Percentiles rank a stretch among this genome's conserved stretches.
These are phyloP conservation scores for Callosobruchus maculatus DNA, from an alignment of 2,888 invertebrate genomes.

Conservation along the genomic window DNA sequence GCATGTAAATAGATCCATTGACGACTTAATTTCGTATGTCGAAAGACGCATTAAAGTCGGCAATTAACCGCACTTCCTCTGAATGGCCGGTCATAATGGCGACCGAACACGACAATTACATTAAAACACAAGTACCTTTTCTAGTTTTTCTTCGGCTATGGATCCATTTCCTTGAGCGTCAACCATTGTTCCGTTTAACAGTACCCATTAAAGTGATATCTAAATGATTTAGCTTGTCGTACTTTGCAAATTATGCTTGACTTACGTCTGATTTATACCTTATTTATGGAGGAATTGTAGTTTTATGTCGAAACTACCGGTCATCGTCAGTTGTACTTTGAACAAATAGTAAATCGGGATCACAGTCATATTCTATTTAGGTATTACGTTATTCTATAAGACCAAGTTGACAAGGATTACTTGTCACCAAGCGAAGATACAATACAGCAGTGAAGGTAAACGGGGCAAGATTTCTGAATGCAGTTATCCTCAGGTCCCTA, in stretches of 20 bases:
- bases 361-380: not conserved
- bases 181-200: slow-evolving; percentile 28
- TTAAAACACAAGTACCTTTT: slow-evolving; percentile 41
- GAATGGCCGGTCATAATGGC: slow-evolving; percentile 18
- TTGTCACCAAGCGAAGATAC: too few relatives aligned
- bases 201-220: slow-evolving; percentile 34
- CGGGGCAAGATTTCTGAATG: too few relatives aligned
- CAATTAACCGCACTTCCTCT: slow-evolving; percentile 26
- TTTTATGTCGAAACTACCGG: slow-evolving; percentile 7
- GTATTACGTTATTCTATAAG: not conserved
- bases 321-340: not conserved
- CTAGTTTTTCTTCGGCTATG: slow-evolving; percentile 33
- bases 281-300: slow-evolving; percentile 14
- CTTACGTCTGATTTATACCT: slow-evolving; percentile 22
- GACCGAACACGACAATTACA: slow-evolving; percentile 40
- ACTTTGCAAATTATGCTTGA: slow-evolving; percentile 4
- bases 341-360: not conserved
- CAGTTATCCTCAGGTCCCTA: too few relatives aligned
- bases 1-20: not conserved
- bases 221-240: slow-evolving; percentile 21
- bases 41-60: not conserved
- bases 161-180: slow-evolving; percentile 36
- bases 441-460: too few relatives aligned
- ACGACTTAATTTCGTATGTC: not conserved
- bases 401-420: not conserved